These are phyloP conservation scores for Phymanthus crucifer DNA, from an alignment of 92 coral and sea anemone genomes.

Conservation along the genomic window DNA sequence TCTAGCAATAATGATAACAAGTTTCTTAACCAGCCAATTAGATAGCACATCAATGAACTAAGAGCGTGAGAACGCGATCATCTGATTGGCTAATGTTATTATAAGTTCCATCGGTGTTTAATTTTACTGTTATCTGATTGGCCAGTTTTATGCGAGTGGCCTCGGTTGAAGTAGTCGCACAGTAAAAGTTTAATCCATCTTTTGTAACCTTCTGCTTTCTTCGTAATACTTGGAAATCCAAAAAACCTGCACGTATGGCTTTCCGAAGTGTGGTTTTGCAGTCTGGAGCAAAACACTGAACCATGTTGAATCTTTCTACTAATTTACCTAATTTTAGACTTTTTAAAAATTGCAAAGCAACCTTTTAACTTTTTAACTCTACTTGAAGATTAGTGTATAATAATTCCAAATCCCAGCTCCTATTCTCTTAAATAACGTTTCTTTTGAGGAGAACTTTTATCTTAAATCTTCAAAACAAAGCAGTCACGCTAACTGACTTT, in stretches of 20 bases:
- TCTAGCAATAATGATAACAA: no score
- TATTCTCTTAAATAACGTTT: not conserved
- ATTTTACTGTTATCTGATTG: no score
- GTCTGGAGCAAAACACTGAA: constrained; percentile 13
- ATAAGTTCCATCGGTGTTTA: no score
- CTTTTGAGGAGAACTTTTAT: not conserved
- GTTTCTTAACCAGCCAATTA: no score
- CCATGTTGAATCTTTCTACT: not conserved
- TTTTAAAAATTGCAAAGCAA: not conserved
- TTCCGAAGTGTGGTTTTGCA: not conserved
- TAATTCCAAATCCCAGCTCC: not conserved
- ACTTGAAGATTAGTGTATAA: not conserved
- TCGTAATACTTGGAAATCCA: not conserved
- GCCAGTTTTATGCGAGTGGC: no score
- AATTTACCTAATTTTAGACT: not conserved
- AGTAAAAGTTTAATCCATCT: not conserved
- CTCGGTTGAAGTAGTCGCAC: no score
- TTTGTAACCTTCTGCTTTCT: not conserved
- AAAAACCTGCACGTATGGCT: constrained; percentile 16
- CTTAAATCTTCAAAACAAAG: not conserved
- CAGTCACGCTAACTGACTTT: not conserved
- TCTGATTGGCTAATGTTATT: no score
- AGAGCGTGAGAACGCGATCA: no score
- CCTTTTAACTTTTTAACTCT: not conserved
- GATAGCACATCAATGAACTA: no score